phyloP scores from a whole-genome alignment of 2,888 invertebrate species.

The Serrognathus titanus region DNA sequence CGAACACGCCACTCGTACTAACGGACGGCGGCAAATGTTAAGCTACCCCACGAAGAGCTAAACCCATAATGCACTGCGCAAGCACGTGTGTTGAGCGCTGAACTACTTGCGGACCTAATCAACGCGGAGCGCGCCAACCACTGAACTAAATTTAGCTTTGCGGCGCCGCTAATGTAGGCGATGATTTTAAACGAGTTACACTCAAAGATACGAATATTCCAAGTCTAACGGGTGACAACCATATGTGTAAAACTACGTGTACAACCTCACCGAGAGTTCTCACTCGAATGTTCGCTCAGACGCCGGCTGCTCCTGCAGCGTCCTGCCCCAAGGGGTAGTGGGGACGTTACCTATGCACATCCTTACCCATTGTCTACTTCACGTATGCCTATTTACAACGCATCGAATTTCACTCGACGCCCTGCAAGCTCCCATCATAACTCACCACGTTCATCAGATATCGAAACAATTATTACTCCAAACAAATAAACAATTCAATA shows the following conservation, averaged over 20 bases:
- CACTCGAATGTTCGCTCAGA: constrained; percentile 14
- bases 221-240: neutral
- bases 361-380: constrained; percentile 2
- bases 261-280: constrained; percentile 12
- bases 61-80: constrained; percentile 27
- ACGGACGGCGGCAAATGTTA: constrained; percentile 7
- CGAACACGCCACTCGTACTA: constrained; percentile 16
- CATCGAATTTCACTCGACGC: neutral
- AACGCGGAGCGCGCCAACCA: constrained; percentile 25
- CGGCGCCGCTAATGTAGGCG: constrained; percentile 10
- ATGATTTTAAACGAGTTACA: constrained; percentile 18
- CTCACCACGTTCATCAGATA: no score
- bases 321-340: constrained; percentile 11
- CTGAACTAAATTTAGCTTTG: constrained; percentile 31
- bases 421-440: no score
- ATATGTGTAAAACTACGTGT: constrained; percentile 1
- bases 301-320: constrained; percentile 10
- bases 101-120: constrained; percentile 20
- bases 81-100: constrained; percentile 20
- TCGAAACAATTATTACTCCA: no score
- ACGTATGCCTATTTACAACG: neutral
- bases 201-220: constrained; percentile 19
- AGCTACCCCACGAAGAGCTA: constrained; percentile 23
- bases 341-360: constrained; percentile 9
- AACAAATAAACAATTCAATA: no score